These are phyloP conservation scores for Cephus pulcher DNA, from an alignment of 2,888 invertebrate species.

Conservation along the genomic window DNA sequence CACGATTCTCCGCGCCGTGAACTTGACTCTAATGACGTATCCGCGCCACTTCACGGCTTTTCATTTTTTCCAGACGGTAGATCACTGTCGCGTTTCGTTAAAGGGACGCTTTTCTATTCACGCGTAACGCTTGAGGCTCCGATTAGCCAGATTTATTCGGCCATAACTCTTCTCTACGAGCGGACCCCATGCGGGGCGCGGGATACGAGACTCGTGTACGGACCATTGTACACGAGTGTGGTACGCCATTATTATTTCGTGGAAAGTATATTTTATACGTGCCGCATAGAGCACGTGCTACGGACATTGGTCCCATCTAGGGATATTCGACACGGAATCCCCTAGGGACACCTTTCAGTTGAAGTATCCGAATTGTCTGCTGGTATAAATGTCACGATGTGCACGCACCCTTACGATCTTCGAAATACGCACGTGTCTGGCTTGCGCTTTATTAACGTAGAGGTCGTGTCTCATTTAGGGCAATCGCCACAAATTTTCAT, in stretches of 20 bases:
- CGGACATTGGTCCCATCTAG: too few species aligned
- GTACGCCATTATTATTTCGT: constrained; percentile 1
- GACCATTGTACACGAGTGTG: too few species aligned
- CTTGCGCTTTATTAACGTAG: too few species aligned
- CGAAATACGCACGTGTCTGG: too few species aligned
- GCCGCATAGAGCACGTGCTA: too few species aligned
- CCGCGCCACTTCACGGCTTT: constrained; percentile 29
- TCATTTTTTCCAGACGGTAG: constrained; percentile 43
- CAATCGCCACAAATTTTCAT: too few species aligned
- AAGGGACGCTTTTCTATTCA: constrained; percentile 32
- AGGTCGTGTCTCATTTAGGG: too few species aligned
- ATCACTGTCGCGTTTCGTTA: constrained; percentile 45
- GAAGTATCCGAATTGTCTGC: too few species aligned
- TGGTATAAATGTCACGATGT: too few species aligned
- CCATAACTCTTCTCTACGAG: constrained; percentile 27
- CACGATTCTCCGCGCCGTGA: neutral
- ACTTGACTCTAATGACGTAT: neutral
- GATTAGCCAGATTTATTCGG: constrained; percentile 30
- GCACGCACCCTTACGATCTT: too few species aligned
- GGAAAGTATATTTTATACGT: neutral
- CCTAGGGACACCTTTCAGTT: too few species aligned
- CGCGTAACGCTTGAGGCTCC: constrained; percentile 30
- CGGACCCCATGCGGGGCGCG: constrained; percentile 26
- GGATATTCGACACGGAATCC: too few species aligned
- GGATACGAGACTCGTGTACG: neutral